These are phyloP conservation scores for Hemithea aestivaria DNA, from an alignment of 2,888 invertebrate species.

Conservation along the genomic window DNA sequence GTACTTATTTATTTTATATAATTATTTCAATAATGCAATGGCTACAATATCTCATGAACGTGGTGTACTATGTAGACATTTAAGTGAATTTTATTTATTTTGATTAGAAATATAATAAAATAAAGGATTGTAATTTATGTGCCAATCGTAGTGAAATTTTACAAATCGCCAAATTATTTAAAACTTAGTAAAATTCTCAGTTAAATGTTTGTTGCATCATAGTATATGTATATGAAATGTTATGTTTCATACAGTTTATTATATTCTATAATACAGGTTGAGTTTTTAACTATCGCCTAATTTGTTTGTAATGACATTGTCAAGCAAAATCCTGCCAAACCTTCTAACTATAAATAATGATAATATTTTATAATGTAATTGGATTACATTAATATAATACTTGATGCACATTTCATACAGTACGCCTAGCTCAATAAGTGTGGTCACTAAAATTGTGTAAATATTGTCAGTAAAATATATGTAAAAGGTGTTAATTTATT, in stretches of 20 bases:
- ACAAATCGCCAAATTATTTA: slow-evolving; percentile 26
- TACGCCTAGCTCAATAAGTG: slow-evolving; percentile 77
- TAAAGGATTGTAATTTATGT: slow-evolving; percentile 39
- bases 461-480: slow-evolving; percentile 78
- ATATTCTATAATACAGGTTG: slow-evolving; percentile 61
- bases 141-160: slow-evolving; percentile 62
- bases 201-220: slow-evolving; percentile 42
- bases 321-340: slow-evolving; percentile 75
- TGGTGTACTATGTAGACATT: slow-evolving; percentile 24
- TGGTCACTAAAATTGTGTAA: slow-evolving; percentile 77
- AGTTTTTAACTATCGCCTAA: slow-evolving; percentile 43
- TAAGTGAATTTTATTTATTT: slow-evolving; percentile 30
- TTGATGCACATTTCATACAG: slow-evolving; percentile 76
- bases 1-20: slow-evolving; percentile 52
- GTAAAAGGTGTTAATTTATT: slow-evolving; percentile 71
- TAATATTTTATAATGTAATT: slow-evolving; percentile 66
- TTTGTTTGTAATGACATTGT: slow-evolving; percentile 65
- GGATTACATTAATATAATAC: slow-evolving; percentile 60
- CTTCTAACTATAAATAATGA: slow-evolving; percentile 41
- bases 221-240: slow-evolving; percentile 38
- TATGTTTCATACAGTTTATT: slow-evolving; percentile 41
- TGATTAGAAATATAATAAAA: slow-evolving; percentile 42
- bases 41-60: slow-evolving; percentile 28
- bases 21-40: slow-evolving; percentile 38
- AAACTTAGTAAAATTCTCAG: slow-evolving; percentile 36